These are phyloP conservation scores for Eledona agricola DNA, from an alignment of 2,888 invertebrate species.

Conservation along the genomic window DNA sequence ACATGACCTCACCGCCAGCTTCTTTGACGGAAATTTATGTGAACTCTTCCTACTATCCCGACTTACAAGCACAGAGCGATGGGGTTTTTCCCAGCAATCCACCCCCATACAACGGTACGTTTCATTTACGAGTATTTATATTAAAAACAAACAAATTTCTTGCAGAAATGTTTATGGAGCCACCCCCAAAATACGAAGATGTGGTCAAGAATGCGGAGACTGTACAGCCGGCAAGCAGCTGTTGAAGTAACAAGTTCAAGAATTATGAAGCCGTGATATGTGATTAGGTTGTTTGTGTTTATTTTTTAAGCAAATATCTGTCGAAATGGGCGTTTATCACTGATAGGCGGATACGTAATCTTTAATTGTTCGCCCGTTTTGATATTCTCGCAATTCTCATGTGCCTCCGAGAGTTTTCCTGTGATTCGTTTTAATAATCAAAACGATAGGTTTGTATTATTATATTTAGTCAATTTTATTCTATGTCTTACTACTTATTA, in stretches of 20 bases:
- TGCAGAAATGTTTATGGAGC: conserved; percentile 46
- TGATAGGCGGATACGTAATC: too few relatives aligned
- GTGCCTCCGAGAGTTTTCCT: too few relatives aligned
- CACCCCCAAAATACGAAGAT: conserved; percentile 55
- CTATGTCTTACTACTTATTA: too few relatives aligned
- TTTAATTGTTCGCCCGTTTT: too few relatives aligned
- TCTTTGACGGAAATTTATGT: conserved; percentile 43
- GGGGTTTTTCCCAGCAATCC: conserved; percentile 51
- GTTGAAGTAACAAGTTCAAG: not conserved
- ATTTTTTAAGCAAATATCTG: too few relatives aligned
- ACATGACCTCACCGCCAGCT: conserved; percentile 2
- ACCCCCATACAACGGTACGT: conserved; percentile 50
- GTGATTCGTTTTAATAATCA: too few relatives aligned
- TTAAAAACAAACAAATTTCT: conserved; percentile 17
- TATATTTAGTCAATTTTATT: too few relatives aligned
- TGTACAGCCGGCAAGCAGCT: not conserved
- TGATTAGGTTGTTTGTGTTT: too few relatives aligned
- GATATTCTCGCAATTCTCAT: too few relatives aligned
- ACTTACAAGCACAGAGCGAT: conserved; percentile 35
- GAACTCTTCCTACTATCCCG: conserved; percentile 46
- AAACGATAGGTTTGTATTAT: too few relatives aligned
- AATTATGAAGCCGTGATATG: too few relatives aligned
- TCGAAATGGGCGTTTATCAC: too few relatives aligned
- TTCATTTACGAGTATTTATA: conserved; percentile 2
- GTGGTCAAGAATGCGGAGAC: conserved; percentile 43